These are phyloP conservation scores for Erinaceus europaeus DNA, from an alignment of 2,113 vertebrate genomes.

Conservation along the genomic window DNA sequence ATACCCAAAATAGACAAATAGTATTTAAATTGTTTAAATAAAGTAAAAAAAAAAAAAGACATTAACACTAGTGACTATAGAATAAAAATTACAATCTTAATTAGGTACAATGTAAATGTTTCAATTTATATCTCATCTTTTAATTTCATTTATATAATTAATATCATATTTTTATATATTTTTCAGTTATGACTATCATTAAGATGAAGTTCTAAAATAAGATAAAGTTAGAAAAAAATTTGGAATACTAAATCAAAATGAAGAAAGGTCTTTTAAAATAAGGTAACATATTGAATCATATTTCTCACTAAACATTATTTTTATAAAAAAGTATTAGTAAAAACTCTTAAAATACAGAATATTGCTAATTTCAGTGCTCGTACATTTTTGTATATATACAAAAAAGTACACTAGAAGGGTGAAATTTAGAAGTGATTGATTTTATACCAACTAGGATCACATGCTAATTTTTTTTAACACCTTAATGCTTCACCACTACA, in stretches of 20 bases:
- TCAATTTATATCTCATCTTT: not conserved
- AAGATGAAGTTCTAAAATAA: slow-evolving; percentile 22
- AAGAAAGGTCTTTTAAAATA: slow-evolving; percentile 24
- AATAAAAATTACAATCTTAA: not conserved
- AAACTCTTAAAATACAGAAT: not conserved
- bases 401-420: not conserved
- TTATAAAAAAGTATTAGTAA: slow-evolving; percentile 28
- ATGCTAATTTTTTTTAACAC: not conserved
- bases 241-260: not conserved
- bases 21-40: too few relatives aligned
- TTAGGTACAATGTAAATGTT: not conserved
- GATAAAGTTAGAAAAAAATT: not conserved
- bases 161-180: too few relatives aligned
- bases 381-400: not conserved
- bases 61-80: not conserved
- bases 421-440: not conserved
- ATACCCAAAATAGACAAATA: too few relatives aligned
- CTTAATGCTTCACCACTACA: too few relatives aligned
- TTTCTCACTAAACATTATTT: not conserved
- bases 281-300: not conserved
- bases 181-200: slow-evolving; percentile 7
- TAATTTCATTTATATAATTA: too few relatives aligned
- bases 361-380: not conserved
- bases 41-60: not conserved
- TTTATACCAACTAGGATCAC: not conserved